Evolutionary conservation across 2,113 vertebrate genomes (phyloP), one percentile per base, ranked within the genome.

Genomic region (Elaphurus davidianus): DNA sequence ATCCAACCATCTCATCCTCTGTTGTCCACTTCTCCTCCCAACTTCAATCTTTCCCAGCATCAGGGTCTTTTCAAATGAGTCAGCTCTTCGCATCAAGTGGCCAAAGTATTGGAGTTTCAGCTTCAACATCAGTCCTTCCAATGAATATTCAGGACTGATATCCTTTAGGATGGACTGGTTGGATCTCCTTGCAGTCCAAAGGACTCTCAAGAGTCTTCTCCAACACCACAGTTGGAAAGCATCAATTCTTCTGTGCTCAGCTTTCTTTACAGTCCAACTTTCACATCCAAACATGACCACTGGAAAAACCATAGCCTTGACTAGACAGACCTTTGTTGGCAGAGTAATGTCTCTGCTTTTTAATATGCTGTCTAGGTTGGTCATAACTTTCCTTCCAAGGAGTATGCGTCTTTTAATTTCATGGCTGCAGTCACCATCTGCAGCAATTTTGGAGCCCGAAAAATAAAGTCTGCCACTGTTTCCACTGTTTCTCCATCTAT

Each of bases 381-480:
- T 64, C 30, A 64, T 17, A 64, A 64, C 62, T 64, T 64, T 64
- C 15, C 62, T 64, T 64, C 62, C 62, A n/a, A 17, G 30, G 62
- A 64, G 62, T 17, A 64, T n/a, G 62, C 7, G 0, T 64, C 62
- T 64, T 64, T 64, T n/a, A 64, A n/a, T 64, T 64, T 64, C 62
- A 64, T n/a, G 62, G 7, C 62, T 64, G 15, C 62, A 64, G 0
- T 64, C 30, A 64, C 62, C 62, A 64, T 64, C 62, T 64, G 30
- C 30, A 8, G 1, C 33, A 30, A 17, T 64, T 64, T 64, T n/a
- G 30, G 62, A 17, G 62, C 62, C 15, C 15, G 3, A 0, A 0
- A n/a, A 33, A 64, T 17, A n/a, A n/a, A 64, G 62, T 64, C 30
- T 17, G 62, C 15, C 60, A 62, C 60, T 62, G 60, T 62, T 62